Evolutionary conservation across 1,140 invertebrate genomes (phyloP), one percentile per base, ranked within the genome.

Genomic region (Drosophila aff.): DNA sequence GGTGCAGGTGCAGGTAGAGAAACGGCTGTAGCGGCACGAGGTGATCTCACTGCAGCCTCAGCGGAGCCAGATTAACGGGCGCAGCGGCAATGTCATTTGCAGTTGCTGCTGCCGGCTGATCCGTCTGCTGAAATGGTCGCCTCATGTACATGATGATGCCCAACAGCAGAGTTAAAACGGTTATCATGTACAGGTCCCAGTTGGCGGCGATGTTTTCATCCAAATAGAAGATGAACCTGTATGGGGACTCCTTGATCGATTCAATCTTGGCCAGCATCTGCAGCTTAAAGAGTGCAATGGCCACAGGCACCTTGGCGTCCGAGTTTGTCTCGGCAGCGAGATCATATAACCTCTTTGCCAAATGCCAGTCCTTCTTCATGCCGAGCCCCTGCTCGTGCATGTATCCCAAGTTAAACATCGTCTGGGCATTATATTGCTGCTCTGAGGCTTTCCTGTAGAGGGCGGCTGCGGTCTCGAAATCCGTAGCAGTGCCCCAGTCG

Each of bases 321-420:
- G 96, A 94, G 93, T 96, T 98, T 1, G 98, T 97, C 93, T 99
- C 98, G 0, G 98, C 98, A 2, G 99, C 99, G 91, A 97, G 95
- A 94, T 99, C 99, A 93, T 99, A 99, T 92, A 98, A 99, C 49
- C 99, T 94, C 93, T 97, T 97, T 4, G 96, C 96, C 38, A 97
- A 93, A 93, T 97, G 96, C 79, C 96, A 95, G 93, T 97, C 96
- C 71, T 95, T 94, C 6, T 95, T 94, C 93, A 99, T 96, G 7
- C 99, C 99, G 21, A 99, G 94, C 0, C 99, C 99, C 85, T 97
- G 97, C 93, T 99, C 99, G 93, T 99, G 98, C 99, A 99, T 99
- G 92, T 99, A 99, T 4, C 98, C 99, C 49, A 99, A 95, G 94
- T 99, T 99, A 92, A 99, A 99, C 96, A 99, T 99, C 8, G 99